Percentiles rank a stretch among this genome's conserved stretches.
Evolutionary conservation across 2,888 invertebrate species (phyloP).

Genomic region (Onchidella celtica): DNA sequence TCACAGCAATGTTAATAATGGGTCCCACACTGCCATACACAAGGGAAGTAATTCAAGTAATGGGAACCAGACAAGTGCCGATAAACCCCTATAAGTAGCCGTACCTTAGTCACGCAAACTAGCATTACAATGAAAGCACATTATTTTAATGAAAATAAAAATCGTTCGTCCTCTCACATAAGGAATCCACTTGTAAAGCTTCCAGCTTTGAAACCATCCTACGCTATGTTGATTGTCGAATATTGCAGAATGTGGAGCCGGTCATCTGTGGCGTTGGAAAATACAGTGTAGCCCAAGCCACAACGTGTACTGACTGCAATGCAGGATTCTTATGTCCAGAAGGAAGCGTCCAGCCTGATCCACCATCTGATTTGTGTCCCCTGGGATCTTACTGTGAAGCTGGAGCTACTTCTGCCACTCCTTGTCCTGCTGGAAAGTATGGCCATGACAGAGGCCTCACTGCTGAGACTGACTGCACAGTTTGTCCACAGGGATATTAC

Average conservation of each 20-base stretch:
- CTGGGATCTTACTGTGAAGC: constrained; percentile 75
- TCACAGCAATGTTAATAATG: too few relatives aligned
- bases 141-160: too few relatives aligned
- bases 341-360: constrained; percentile 68
- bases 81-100: too few relatives aligned
- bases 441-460: constrained; percentile 68
- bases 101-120: too few relatives aligned
- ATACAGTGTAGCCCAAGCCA: constrained; percentile 61
- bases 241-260: constrained; percentile 57
- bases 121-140: too few relatives aligned
- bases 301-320: constrained; percentile 61
- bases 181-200: too few relatives aligned
- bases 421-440: constrained; percentile 74
- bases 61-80: too few relatives aligned
- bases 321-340: constrained; percentile 72
- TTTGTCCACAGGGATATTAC: constrained; percentile 76
- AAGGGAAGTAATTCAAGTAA: too few relatives aligned
- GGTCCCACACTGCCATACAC: too few relatives aligned
- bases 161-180: too few relatives aligned
- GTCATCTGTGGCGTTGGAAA: constrained; percentile 70
- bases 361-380: constrained; percentile 67
- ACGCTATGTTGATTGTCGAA: too few relatives aligned
- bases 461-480: constrained; percentile 62
- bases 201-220: too few relatives aligned
- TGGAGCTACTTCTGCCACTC: constrained; percentile 65